phyloP scores from a whole-genome alignment of 2,113 vertebrate species.

The Nothoprocta pentlandii region DNA sequence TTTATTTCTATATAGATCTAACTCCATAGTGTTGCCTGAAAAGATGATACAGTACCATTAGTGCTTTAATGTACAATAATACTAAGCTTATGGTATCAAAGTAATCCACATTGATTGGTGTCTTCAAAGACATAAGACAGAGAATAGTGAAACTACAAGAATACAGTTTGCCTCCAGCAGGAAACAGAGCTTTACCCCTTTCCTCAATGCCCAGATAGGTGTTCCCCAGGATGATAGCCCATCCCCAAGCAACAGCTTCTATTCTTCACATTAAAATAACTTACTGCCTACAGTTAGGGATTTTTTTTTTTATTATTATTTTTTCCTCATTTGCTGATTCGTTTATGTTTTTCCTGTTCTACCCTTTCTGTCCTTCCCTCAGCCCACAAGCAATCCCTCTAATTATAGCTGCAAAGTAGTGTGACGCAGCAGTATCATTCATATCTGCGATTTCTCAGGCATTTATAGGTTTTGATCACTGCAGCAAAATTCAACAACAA shows the following conservation, averaged over 20 bases:
- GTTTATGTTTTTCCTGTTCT: neutral
- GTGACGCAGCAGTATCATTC: neutral
- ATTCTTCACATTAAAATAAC: neutral
- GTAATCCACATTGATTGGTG: constrained; percentile 69
- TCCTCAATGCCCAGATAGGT: neutral
- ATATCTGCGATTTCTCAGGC: neutral
- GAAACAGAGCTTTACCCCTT: neutral
- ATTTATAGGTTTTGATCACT: neutral
- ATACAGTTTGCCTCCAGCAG: constrained; percentile 25
- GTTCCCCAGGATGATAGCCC: neutral
- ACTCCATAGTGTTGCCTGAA: constrained; percentile 50
- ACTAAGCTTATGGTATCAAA: constrained; percentile 46
- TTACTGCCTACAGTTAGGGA: neutral
- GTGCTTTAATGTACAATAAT: constrained; percentile 64
- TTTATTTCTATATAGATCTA: constrained; percentile 54
- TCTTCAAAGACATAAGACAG: constrained; percentile 41
- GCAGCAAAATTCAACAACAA: neutral
- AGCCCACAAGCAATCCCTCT: neutral
- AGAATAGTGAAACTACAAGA: constrained; percentile 24
- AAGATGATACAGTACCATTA: constrained; percentile 66
- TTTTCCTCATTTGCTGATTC: neutral
- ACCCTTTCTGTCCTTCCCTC: neutral
- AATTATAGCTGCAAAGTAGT: neutral
- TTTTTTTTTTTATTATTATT: neutral
- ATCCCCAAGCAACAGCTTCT: neutral